These are phyloP conservation scores for Poeciliopsis retropinna DNA, from an alignment of 2,113 vertebrate genomes.

Conservation along the genomic window DNA sequence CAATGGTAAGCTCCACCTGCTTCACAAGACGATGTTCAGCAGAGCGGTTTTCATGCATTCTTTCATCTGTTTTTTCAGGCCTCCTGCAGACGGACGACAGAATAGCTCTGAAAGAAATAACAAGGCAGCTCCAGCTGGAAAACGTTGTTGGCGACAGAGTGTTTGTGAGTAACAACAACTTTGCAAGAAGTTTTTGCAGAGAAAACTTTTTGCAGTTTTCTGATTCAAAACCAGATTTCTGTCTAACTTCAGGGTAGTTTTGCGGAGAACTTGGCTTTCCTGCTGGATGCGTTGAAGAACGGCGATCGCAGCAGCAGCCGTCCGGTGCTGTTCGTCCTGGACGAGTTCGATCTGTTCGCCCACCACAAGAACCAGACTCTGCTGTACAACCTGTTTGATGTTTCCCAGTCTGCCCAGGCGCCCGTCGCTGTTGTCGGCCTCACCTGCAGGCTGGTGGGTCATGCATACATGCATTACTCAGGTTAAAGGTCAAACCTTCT, in stretches of 20 bases:
- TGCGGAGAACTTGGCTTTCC: constrained; percentile 93
- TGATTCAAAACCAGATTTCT: background rate
- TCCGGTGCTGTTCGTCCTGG: constrained; percentile 90
- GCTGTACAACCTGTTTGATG: constrained; percentile 96
- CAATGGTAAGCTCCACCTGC: constrained; percentile 78
- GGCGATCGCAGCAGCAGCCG: constrained; percentile 89
- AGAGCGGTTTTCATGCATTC: no score
- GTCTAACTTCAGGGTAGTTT: constrained; percentile 87
- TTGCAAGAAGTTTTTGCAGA: no score
- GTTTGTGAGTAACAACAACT: constrained; percentile 86
- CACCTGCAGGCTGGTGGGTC: constrained; percentile 91
- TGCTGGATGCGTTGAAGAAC: constrained; percentile 92
- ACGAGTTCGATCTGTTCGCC: constrained; percentile 97
- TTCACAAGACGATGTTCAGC: background rate
- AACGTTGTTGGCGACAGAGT: constrained; percentile 97
- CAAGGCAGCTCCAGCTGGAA: constrained; percentile 91
- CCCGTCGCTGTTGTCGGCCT: constrained; percentile 92
- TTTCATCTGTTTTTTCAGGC: constrained; percentile 73
- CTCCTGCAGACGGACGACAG: constrained; percentile 92
- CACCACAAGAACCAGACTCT: constrained; percentile 97
- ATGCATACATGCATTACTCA: background rate
- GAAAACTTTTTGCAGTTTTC: no score
- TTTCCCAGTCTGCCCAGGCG: constrained; percentile 95
- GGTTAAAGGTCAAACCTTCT: no score
- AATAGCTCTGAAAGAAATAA: constrained; percentile 95